phyloP scores from a whole-genome alignment of 2,797 vertebrate species.

The Selene dorsalis region DNA sequence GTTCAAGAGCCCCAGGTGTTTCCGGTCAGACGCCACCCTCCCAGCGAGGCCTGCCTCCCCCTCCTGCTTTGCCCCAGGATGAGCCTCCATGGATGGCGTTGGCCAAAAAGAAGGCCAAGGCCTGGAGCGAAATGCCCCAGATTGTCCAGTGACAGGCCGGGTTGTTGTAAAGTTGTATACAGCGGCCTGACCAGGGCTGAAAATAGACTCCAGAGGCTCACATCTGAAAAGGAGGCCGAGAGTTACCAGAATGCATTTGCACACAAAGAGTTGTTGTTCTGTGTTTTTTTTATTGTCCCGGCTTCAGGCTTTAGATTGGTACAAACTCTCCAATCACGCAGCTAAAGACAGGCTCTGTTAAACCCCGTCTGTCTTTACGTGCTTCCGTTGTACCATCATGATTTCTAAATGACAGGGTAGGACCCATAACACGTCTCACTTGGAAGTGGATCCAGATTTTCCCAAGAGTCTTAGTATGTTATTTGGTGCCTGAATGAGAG shows the following conservation, averaged over 20 bases:
- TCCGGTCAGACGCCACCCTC: conserved; percentile 36
- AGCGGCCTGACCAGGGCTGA: background rate
- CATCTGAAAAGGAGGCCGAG: background rate
- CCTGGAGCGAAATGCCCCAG: conserved; percentile 93
- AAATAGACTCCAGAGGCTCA: background rate
- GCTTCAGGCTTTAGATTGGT: conserved; percentile 48
- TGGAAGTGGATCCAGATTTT: conserved; percentile 27
- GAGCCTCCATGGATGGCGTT: conserved; percentile 93
- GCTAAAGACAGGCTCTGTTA: conserved; percentile 30
- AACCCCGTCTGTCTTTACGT: conserved; percentile 5
- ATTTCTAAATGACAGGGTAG: conserved; percentile 38
- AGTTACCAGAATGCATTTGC: conserved; percentile 68
- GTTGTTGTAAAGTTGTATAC: background rate
- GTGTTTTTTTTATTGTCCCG: conserved; percentile 55
- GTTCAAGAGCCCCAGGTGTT: conserved; percentile 33
- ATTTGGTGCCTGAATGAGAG: conserved; percentile 45
- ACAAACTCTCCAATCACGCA: conserved; percentile 33
- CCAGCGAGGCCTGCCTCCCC: conserved; percentile 55
- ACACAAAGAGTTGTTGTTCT: conserved; percentile 56
- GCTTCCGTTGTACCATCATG: conserved; percentile 20
- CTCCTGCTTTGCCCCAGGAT: conserved; percentile 77
- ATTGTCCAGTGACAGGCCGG: conserved; percentile 85
- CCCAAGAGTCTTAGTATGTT: conserved; percentile 9
- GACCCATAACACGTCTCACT: conserved; percentile 20
- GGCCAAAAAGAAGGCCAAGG: conserved; percentile 96